Evolutionary conservation across 2,888 invertebrate genomes (phyloP).

Genomic region (Hecatera dysodea): DNA sequence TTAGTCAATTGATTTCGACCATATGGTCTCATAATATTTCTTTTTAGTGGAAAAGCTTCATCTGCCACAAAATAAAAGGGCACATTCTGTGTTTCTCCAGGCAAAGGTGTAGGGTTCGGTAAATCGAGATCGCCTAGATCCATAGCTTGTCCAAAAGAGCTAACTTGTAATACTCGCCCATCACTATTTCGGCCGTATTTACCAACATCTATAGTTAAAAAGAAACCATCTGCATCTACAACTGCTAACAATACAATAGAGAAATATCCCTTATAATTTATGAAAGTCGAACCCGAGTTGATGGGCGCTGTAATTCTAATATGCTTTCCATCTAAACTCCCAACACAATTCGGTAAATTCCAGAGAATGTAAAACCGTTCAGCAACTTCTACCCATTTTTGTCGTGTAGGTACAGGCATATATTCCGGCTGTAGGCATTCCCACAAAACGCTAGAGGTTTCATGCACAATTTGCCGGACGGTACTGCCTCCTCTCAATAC

Average conservation of each 20-base stretch:
- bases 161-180: conserved; percentile 59
- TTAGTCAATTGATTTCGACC: conserved; percentile 41
- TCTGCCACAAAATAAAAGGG: conserved; percentile 60
- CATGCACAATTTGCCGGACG: conserved; percentile 42
- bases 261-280: conserved; percentile 61
- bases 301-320: conserved; percentile 55
- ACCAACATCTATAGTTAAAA: conserved; percentile 60
- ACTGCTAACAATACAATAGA: conserved; percentile 58
- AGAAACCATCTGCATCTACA: conserved; percentile 62
- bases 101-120: conserved; percentile 53
- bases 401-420: conserved; percentile 46
- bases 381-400: conserved; percentile 55
- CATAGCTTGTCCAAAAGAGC: conserved; percentile 55
- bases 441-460: conserved; percentile 49
- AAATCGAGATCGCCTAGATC: conserved; percentile 42
- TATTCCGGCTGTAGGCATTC: conserved; percentile 47
- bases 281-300: conserved; percentile 55
- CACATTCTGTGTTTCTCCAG: conserved; percentile 49
- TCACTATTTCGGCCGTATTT: conserved; percentile 66
- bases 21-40: conserved; percentile 48
- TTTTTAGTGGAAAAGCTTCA: conserved; percentile 55
- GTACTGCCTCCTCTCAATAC: conserved; percentile 7
- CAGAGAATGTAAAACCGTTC: conserved; percentile 53
- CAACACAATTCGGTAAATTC: conserved; percentile 64
- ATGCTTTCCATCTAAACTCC: conserved; percentile 62